Evolutionary conservation across 2,113 vertebrate species (phyloP), one percentile per base, ranked within the genome.

Genomic region (Catagonus wagneri): DNA sequence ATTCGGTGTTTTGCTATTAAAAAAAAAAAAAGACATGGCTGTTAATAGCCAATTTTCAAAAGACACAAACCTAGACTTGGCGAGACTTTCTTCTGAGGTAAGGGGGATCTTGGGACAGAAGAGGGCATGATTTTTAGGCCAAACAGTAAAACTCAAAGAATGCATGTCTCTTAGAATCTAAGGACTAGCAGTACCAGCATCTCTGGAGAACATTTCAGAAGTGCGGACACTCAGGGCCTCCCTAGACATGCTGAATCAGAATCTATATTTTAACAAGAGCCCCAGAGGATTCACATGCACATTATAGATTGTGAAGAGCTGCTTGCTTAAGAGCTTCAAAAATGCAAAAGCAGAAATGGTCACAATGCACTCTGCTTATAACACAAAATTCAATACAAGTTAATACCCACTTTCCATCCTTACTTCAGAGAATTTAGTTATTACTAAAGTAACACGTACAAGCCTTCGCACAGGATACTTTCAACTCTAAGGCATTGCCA

Each of bases 1-100:
- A 98, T 98, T 97, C 99, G 98, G 86, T 98, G 98, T 96, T 99
- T 99, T 97, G 98, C 99, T 99, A 97, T 39, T 98, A 88, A 11
- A 92, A 96, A 96, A 97, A 97, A 92, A 4, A 1, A 96, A 93
- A 63, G 29, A 83, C 25, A 66, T 1, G 5, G 78, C 39, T 87
- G 19, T 93, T 81, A 96, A 63, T 2, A 81, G 34, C 20, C 80
- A 58, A 66, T 39, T 69, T 65, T n/a, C 52, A 91, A 78, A 93
- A 79, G 22, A 39, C 27, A 68, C 39, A 89, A 80, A 54, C 25
- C 36, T 17, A 39, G 29, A 89, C 15, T 29, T 65, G 50, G 22
- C 19, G 29, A 89, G n/a, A 36, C 23, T 76, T 89, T 61, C 75
- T 34, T 44, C n/a, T 17, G 39, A 19, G 20, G 6, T 13, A 15